phyloP scores from a whole-genome alignment of 2,113 vertebrate genomes.

The Silurus meridionalis region DNA sequence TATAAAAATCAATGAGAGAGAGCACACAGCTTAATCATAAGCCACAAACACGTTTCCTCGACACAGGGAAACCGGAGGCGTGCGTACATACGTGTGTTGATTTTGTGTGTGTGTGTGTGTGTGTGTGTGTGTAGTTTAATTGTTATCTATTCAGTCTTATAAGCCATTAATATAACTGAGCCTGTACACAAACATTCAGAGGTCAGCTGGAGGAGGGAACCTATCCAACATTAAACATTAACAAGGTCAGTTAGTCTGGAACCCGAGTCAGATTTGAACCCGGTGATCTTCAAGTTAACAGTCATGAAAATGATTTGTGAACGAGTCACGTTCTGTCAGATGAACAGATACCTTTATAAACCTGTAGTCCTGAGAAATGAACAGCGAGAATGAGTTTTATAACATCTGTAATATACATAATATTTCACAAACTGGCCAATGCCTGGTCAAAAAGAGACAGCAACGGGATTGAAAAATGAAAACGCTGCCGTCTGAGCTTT shows the following conservation, averaged over 20 bases:
- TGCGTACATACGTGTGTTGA: not conserved
- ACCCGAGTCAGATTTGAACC: not conserved
- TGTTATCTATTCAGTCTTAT: not conserved
- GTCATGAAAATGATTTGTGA: not conserved
- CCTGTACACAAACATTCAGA: constrained; percentile 10
- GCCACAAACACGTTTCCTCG: not conserved
- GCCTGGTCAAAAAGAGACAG: not conserved
- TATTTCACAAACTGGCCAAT: not conserved
- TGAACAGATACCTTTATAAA: not conserved
- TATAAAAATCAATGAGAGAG: not conserved
- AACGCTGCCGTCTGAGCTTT: constrained; percentile 47
- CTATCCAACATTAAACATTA: constrained; percentile 17
- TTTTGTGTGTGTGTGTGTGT: too few species aligned
- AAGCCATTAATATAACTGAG: constrained; percentile 25
- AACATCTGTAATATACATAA: not conserved
- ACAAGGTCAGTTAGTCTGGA: not conserved
- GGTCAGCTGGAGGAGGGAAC: not conserved
- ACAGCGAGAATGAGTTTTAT: not conserved
- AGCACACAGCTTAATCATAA: too few species aligned
- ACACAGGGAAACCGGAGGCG: not conserved
- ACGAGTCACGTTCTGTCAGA: not conserved
- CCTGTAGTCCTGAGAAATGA: not conserved
- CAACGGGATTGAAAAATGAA: not conserved
- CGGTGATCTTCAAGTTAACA: not conserved
- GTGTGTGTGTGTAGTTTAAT: not conserved